These are phyloP conservation scores for Campoletis sonorensis DNA, from an alignment of 1,140 invertebrate genomes.

Conservation along the genomic window DNA sequence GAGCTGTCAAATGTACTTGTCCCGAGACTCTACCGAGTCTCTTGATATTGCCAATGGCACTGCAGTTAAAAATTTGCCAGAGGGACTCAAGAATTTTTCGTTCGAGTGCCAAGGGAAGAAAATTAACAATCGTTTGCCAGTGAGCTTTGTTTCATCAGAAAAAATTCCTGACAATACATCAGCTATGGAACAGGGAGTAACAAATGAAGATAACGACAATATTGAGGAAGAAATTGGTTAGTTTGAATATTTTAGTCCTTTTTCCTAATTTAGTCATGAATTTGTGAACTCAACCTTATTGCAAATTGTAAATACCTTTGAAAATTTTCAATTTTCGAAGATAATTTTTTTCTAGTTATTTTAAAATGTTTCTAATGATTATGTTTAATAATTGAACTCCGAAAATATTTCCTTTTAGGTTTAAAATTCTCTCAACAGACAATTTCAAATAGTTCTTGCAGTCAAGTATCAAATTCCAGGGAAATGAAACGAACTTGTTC, in stretches of 20 bases:
- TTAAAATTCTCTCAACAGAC: conserved; percentile 39
- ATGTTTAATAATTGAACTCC: background rate
- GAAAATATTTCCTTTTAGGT: conserved; percentile 29
- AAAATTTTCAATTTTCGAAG: background rate
- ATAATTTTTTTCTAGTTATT: background rate
- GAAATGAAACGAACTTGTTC: conserved; percentile 32
- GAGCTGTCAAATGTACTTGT: no score
- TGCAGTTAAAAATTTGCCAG: conserved; percentile 37
- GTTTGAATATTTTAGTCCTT: conserved; percentile 29
- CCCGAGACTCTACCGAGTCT: no score
- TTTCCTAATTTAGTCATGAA: background rate
- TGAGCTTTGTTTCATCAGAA: background rate
- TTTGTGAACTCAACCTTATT: background rate
- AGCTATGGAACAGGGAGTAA: conserved; percentile 13
- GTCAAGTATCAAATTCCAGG: conserved; percentile 28
- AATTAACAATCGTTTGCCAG: conserved; percentile 4
- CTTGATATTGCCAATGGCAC: conserved; percentile 15
- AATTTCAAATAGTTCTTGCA: conserved; percentile 23
- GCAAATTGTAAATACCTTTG: background rate
- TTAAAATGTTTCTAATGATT: background rate
- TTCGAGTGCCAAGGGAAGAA: conserved; percentile 19
- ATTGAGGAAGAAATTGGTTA: conserved; percentile 35
- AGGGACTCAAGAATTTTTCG: conserved; percentile 14
- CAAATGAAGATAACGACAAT: conserved; percentile 17
- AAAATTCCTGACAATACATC: conserved; percentile 17